A percentile compares a stretch with the other conserved stretches of the same genome.
Evolutionary conservation across 1,140 invertebrate species (phyloP).

Genomic region (Heliconius himera): DNA sequence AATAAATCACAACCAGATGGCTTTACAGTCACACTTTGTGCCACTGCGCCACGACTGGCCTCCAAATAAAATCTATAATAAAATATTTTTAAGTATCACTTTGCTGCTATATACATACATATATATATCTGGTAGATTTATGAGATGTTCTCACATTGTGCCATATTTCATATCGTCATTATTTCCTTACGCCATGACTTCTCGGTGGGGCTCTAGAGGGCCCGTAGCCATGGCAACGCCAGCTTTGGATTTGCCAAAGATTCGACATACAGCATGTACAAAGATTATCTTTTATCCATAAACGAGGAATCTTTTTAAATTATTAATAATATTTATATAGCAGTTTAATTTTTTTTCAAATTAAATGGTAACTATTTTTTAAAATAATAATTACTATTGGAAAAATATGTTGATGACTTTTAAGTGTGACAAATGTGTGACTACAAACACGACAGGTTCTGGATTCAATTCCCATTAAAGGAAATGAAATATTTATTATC

Average conservation of each 20-base stretch:
- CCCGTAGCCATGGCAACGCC: conserved; percentile 36
- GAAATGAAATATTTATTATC: too few relatives aligned
- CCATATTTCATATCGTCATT: conserved; percentile 43
- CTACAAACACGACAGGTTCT: too few relatives aligned
- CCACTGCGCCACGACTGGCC: too few relatives aligned
- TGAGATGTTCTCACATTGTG: conserved; percentile 36
- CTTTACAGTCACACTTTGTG: too few relatives aligned
- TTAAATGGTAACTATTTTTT: neutral
- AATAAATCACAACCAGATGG: too few relatives aligned
- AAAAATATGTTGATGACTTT: neutral
- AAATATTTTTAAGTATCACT: neutral
- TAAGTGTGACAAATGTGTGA: too few relatives aligned
- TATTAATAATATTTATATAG: neutral
- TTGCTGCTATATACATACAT: too few relatives aligned
- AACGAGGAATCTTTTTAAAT: neutral
- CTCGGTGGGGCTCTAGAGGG: conserved; percentile 37
- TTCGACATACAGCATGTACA: conserved; percentile 32
- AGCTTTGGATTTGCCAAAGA: conserved; percentile 38
- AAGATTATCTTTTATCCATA: conserved; percentile 32
- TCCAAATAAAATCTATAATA: neutral
- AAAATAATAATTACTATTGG: neutral
- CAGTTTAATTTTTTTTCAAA: neutral
- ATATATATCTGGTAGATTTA: conserved; percentile 26
- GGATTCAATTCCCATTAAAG: too few relatives aligned
- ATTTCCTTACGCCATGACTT: conserved; percentile 39